These are phyloP conservation scores for Fulmarus glacialis DNA, from an alignment of 2,113 vertebrate species.

Conservation along the genomic window DNA sequence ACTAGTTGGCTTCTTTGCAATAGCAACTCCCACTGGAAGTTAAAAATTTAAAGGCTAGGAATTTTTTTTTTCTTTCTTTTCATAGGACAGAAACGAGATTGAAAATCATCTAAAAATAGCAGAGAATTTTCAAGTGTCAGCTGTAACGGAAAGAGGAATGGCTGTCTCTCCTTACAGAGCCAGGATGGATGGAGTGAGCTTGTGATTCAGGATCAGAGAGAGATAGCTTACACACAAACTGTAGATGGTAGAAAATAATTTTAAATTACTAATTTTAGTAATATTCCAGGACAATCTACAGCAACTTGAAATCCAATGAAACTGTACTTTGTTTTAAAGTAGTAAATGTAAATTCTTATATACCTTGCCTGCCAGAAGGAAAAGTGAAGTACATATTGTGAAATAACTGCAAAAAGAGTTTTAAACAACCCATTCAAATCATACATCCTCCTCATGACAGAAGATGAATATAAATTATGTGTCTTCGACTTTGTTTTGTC, in stretches of 20 bases:
- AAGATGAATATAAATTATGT: not conserved
- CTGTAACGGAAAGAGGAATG: slow-evolving; percentile 31
- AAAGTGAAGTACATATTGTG: not conserved
- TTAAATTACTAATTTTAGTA: not conserved
- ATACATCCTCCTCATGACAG: not conserved
- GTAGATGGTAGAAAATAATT: not conserved
- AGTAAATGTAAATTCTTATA: not conserved
- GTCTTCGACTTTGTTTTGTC: slow-evolving; percentile 24
- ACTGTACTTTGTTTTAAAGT: not conserved
- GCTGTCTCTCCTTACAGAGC: slow-evolving; percentile 52
- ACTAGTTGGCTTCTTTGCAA: not conserved
- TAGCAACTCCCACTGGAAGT: slow-evolving; percentile 18
- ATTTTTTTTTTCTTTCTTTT: not conserved
- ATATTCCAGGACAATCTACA: not conserved
- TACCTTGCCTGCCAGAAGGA: not conserved
- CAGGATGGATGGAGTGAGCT: not conserved
- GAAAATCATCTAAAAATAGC: slow-evolving; percentile 62
- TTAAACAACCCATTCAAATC: slow-evolving; percentile 11
- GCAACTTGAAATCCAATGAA: not conserved
- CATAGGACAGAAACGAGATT: slow-evolving; percentile 37
- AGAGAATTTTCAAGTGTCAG: slow-evolving; percentile 52
- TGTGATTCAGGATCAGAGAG: not conserved
- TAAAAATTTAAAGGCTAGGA: slow-evolving; percentile 14
- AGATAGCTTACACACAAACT: not conserved
- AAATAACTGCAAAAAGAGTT: not conserved